Conservation (phyloP, 2,797 vertebrate genomes). For the Iguana delicatissima region DNA sequence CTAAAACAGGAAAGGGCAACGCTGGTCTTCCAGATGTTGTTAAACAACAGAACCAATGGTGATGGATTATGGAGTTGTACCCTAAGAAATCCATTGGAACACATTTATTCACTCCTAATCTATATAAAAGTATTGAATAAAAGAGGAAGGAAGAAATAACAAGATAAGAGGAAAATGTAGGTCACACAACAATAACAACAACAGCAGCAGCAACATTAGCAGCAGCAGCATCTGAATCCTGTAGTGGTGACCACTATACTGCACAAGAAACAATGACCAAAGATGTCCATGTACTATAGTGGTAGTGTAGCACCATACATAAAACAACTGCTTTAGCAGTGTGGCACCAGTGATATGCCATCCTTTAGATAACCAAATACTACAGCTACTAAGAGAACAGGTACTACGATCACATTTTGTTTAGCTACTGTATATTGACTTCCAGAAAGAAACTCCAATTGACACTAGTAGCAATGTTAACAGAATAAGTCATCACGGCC, state of each 20-base stretch:
- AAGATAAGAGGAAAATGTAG: not conserved
- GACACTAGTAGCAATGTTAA: not conserved
- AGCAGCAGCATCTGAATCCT: not conserved
- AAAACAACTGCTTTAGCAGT: not conserved
- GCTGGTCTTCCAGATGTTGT: not conserved
- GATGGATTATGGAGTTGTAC: no score
- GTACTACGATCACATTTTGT: not conserved
- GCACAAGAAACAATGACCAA: not conserved
- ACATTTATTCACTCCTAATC: not conserved
- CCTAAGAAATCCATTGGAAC: not conserved
- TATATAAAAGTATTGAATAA: not conserved
- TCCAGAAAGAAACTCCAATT: not conserved
- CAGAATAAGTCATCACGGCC: not conserved
- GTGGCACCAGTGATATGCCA: not conserved
- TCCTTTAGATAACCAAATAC: not conserved
- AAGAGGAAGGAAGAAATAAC: conserved; percentile 1
- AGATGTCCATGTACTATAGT: not conserved
- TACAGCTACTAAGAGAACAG: not conserved
- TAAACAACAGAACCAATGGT: not conserved
- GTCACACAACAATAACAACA: not conserved
- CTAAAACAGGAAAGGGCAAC: not conserved
- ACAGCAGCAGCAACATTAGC: no score
- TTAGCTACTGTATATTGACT: not conserved
- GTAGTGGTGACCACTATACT: not conserved
- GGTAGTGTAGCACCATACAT: not conserved